Evolutionary conservation across 2,888 invertebrate genomes (phyloP), one percentile per base, ranked within the genome.

Genomic region (Nudaria mundana): DNA sequence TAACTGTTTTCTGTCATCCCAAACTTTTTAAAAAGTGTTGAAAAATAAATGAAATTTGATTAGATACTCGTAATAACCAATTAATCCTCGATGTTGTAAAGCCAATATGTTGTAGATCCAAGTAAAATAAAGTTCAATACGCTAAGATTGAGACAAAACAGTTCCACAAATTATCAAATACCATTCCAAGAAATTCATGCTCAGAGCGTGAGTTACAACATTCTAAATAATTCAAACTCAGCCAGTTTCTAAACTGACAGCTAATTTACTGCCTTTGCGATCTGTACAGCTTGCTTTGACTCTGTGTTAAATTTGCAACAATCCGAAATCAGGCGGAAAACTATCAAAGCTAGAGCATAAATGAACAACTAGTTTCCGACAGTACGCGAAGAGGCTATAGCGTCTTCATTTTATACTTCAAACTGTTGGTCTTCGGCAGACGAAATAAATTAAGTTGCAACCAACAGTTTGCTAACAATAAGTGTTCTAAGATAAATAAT

Each of bases 271-370:
- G 74, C 76, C 71, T 80, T 71, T 66, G 70, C 63, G 61, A 76
- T 75, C 66, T 59, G 63, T 68, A 63, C 63, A 64, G 71, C 71
- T 71, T 61, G 71, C 73, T 77, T 79, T 76, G 75, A 73, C 67
- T 76, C 56, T 45, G 52, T 62, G 74, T 73, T 77, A 68, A 78
- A 80, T 81, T 81, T 78, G 79, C 77, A 77, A 74, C 76, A 77
- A 80, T 79, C 68, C 66, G 58, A 78, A 82, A 76, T 76, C 80
- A 75, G 77, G 73, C 78, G 81, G 76, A 76, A 78, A 81, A 76
- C 77, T 81, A 77, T 76, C 64, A 67, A 50, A 71, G 76, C 68
- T 69, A 66, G 53, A 20, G 8, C 52, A 63, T 60, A 70, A 77
- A 77, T 70, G 73, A 77, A 77, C 76, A 46, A 53, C 63, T 80